Evolutionary conservation across 2,113 vertebrate species (phyloP).

Genomic region (Cyprinus carpio): DNA sequence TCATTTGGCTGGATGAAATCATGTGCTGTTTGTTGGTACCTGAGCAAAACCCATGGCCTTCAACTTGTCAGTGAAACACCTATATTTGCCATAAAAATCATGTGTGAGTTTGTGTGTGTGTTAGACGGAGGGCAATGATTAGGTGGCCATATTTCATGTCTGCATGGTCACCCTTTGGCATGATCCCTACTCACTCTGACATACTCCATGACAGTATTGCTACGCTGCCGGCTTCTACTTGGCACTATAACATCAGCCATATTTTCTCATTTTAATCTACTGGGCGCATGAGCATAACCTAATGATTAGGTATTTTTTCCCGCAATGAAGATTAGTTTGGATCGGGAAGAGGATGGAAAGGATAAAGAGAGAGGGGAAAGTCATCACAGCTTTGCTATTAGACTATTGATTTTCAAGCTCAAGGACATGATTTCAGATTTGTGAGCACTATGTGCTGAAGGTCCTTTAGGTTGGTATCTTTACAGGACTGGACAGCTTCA

Average conservation of each 20-base stretch:
- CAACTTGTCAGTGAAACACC: constrained; percentile 33
- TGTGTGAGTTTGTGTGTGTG: constrained; percentile 10
- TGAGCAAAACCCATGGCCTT: constrained; percentile 38
- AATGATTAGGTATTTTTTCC: constrained; percentile 58
- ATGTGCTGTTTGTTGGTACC: constrained; percentile 13
- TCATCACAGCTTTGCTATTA: constrained; percentile 75
- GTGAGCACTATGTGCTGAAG: constrained; percentile 55
- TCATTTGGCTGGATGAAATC: constrained; percentile 2
- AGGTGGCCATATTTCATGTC: constrained; percentile 52
- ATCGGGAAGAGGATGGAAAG: background rate
- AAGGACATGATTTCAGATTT: constrained; percentile 73
- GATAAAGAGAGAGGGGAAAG: constrained; percentile 57
- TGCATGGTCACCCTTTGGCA: constrained; percentile 58
- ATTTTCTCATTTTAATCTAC: constrained; percentile 74
- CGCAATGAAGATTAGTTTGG: constrained; percentile 1
- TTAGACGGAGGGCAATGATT: constrained; percentile 63
- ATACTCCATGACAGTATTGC: constrained; percentile 63
- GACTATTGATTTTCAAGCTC: constrained; percentile 75
- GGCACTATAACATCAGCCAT: constrained; percentile 66
- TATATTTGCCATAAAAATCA: constrained; percentile 28
- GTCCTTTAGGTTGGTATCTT: constrained; percentile 63
- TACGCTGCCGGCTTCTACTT: constrained; percentile 61
- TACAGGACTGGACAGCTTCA: constrained; percentile 60
- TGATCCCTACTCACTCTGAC: constrained; percentile 66
- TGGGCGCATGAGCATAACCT: constrained; percentile 60